phyloP scores from a whole-genome alignment of 2,888 invertebrate species.

The Protonemura montana region DNA sequence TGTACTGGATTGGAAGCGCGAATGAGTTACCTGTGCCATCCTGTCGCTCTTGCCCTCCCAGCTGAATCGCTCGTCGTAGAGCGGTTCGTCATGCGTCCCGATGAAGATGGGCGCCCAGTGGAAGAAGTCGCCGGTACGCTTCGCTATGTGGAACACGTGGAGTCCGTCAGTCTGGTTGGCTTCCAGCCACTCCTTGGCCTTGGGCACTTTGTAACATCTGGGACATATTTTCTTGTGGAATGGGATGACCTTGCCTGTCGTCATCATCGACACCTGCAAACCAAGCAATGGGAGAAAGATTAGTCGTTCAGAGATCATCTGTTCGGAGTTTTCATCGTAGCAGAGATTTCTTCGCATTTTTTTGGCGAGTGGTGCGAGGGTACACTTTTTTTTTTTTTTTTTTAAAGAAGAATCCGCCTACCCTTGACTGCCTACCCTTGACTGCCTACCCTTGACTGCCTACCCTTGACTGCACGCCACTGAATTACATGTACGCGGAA shows the following conservation, averaged over 20 bases:
- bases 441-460: too few relatives aligned
- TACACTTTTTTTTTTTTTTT: too few relatives aligned
- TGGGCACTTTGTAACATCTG: constrained; percentile 87
- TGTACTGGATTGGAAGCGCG: too few relatives aligned
- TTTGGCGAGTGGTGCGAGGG: too few relatives aligned
- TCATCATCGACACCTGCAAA: constrained; percentile 70
- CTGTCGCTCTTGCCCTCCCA: constrained; percentile 97
- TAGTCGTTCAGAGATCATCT: not conserved
- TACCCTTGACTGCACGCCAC: too few relatives aligned
- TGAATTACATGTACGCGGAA: not conserved
- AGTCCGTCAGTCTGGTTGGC: constrained; percentile 74
- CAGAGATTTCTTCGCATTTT: not conserved
- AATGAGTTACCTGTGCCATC: constrained; percentile 88
- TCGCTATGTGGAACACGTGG: constrained; percentile 85
- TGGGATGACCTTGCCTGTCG: constrained; percentile 81
- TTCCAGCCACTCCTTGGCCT: constrained; percentile 83
- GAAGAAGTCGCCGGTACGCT: constrained; percentile 77
- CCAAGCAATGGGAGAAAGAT: not conserved
- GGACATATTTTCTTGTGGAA: constrained; percentile 92
- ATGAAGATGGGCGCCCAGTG: constrained; percentile 96
- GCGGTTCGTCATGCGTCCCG: constrained; percentile 85
- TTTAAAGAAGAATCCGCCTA: too few relatives aligned
- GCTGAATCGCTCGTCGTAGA: constrained; percentile 89
- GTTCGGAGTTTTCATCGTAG: not conserved
- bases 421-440: too few relatives aligned